These are phyloP conservation scores for Noctua janthe DNA, from an alignment of 2,888 invertebrate species.

Conservation along the genomic window DNA sequence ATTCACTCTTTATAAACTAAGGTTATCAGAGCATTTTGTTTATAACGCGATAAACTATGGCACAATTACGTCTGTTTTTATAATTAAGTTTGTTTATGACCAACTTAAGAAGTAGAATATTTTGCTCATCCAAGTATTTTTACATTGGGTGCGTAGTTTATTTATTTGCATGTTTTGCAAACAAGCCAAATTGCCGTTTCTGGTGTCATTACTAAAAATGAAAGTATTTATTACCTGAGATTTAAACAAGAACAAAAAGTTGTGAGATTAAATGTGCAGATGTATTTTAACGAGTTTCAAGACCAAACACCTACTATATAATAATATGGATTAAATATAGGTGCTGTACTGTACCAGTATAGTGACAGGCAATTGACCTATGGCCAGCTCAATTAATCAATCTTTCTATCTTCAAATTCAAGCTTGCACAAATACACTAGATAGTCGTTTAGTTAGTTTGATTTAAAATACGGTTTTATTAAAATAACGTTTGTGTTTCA, in stretches of 20 bases:
- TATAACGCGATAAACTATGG: background rate
- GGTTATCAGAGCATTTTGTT: background rate
- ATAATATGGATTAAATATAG: no score
- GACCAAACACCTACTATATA: background rate
- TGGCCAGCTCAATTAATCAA: no score
- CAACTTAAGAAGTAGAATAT: background rate
- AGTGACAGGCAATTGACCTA: background rate
- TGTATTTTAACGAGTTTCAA: background rate
- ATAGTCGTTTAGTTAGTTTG: background rate
- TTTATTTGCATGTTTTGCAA: background rate
- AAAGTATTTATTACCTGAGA: background rate
- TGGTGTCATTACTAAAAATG: background rate
- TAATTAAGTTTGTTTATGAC: slow-evolving; percentile 1
- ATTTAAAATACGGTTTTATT: background rate
- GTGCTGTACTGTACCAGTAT: background rate
- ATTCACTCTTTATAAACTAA: background rate
- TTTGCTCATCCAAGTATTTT: background rate
- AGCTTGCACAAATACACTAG: background rate
- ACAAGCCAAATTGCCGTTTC: background rate
- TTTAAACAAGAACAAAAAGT: background rate
- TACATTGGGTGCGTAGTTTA: background rate
- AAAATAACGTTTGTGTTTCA: background rate
- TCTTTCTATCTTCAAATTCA: background rate
- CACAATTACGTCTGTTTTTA: background rate
- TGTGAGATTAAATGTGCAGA: background rate